Evolutionary conservation across 2,113 vertebrate genomes (phyloP).

Genomic region (Rynchops niger): DNA sequence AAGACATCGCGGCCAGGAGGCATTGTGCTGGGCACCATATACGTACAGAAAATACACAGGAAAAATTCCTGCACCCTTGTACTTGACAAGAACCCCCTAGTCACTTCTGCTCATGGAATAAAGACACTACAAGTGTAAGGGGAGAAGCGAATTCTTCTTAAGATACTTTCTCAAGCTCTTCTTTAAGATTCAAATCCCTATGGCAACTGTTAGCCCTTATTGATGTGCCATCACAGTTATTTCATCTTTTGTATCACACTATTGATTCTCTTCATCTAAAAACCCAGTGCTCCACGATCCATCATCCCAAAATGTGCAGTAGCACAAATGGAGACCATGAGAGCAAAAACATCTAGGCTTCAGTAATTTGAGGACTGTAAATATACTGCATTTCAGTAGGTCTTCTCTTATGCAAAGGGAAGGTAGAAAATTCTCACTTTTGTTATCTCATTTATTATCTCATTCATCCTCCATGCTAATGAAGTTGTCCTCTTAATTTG

Average conservation of each 20-base stretch:
- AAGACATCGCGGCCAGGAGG: fast-evolving
- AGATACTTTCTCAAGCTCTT: conserved; percentile 10
- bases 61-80: background rate
- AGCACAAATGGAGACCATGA: conserved; percentile 11
- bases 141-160: background rate
- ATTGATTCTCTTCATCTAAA: conserved; percentile 32
- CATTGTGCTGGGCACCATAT: background rate
- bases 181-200: conserved; percentile 41
- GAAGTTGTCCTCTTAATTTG: background rate
- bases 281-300: background rate
- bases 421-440: background rate
- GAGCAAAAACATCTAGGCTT: conserved; percentile 16
- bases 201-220: conserved; percentile 45
- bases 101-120: background rate
- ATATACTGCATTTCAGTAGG: background rate
- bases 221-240: conserved; percentile 46
- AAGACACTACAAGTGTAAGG: background rate
- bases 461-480: background rate
- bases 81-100: background rate
- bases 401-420: background rate
- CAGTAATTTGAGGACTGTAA: background rate
- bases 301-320: conserved; percentile 23
- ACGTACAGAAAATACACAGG: background rate
- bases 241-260: conserved; percentile 36
- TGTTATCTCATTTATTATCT: background rate